phyloP scores from a whole-genome alignment of 2,797 vertebrate species.

The Valencia hispanica region DNA sequence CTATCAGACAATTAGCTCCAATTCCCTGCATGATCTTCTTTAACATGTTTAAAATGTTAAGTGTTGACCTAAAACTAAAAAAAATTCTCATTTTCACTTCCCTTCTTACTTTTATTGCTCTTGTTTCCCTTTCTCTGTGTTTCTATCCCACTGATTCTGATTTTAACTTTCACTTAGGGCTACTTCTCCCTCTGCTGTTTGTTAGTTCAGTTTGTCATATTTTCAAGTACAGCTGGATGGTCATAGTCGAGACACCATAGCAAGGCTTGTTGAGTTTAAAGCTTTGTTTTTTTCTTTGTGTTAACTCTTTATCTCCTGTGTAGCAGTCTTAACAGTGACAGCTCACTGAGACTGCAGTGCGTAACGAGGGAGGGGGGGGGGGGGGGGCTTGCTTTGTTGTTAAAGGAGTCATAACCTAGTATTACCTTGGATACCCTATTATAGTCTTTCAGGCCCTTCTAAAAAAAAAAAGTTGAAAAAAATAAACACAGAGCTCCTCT shows the following conservation, averaged over 20 bases:
- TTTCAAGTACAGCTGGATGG: background rate
- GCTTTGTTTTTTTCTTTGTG: background rate
- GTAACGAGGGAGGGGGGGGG: background rate
- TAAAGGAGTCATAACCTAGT: no score
- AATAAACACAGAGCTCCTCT: no score
- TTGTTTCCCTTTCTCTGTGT: background rate
- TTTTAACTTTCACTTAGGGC: background rate
- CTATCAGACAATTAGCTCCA: background rate
- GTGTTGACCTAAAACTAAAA: background rate
- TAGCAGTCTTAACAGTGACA: background rate
- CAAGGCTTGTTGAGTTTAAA: background rate
- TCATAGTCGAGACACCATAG: background rate
- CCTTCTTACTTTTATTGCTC: background rate
- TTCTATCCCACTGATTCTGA: background rate
- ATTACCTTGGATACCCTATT: no score
- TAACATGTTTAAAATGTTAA: background rate
- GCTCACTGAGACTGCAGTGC: background rate
- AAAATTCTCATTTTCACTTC: background rate
- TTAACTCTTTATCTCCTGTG: background rate
- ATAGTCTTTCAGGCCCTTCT: no score
- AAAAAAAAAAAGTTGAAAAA: no score
- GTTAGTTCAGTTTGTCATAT: background rate
- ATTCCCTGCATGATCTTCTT: background rate
- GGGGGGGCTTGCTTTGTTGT: background rate
- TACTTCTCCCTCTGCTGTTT: slow-evolving; percentile 4